Percentiles rank a stretch among this genome's conserved stretches.
phyloP scores from a whole-genome alignment of 2,888 invertebrate genomes.

The Craniophora ligustri region DNA sequence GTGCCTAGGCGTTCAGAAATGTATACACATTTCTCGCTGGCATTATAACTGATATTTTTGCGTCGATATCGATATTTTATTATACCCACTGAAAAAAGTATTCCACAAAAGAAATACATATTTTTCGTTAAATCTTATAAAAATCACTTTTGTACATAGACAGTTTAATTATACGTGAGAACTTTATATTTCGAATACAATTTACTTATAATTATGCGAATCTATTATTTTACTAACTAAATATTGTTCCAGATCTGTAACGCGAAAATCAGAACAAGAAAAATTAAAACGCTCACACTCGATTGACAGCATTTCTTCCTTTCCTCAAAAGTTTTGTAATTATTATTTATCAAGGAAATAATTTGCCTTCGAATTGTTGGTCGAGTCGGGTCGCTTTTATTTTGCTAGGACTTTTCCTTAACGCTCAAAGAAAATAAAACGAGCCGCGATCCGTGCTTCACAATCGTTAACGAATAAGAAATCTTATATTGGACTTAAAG shows the following conservation, averaged over 20 bases:
- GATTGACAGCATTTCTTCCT: neutral
- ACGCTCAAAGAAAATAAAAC: slow-evolving; percentile 4
- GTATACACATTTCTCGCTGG: no score
- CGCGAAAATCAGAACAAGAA: no score
- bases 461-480: slow-evolving; percentile 31
- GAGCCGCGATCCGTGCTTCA: slow-evolving; percentile 3
- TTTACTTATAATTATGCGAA: no score
- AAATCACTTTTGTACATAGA: no score
- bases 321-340: neutral
- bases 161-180: no score
- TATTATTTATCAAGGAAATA: slow-evolving; percentile 9
- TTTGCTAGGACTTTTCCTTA: slow-evolving; percentile 2
- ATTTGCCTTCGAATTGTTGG: slow-evolving; percentile 5
- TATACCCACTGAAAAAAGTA: neutral
- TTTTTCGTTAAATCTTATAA: no score
- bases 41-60: neutral
- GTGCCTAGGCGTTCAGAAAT: neutral
- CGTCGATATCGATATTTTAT: neutral
- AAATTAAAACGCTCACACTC: no score
- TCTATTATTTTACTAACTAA: no score
- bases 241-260: no score
- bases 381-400: neutral
- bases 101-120: no score
- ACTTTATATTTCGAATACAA: no score
- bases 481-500: no score